A percentile compares a stretch with the other conserved stretches of the same genome.
These are phyloP conservation scores for Pandion haliaetus DNA, from an alignment of 2,113 vertebrate genomes.

Conservation along the genomic window DNA sequence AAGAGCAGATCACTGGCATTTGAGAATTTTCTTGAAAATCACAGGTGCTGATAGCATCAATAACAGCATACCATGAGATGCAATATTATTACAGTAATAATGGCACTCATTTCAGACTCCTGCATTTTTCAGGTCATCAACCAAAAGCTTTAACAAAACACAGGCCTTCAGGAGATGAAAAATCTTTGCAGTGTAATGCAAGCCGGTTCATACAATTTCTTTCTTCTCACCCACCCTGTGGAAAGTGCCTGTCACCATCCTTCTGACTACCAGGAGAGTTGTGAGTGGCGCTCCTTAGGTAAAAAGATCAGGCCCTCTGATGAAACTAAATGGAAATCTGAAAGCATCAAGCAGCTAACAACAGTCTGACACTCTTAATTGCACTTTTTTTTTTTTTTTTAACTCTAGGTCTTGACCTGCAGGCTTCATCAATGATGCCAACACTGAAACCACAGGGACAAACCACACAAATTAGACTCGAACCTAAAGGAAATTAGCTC, in stretches of 20 bases:
- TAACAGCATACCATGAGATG: neutral
- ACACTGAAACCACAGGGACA: neutral
- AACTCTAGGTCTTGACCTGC: neutral
- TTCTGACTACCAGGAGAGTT: neutral
- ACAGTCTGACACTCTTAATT: neutral
- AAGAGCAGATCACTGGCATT: neutral
- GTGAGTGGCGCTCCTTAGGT: neutral
- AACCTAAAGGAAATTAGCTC: neutral
- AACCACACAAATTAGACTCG: fast-evolving
- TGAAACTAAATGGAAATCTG: neutral
- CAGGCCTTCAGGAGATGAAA: conserved; percentile 7
- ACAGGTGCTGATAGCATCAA: neutral
- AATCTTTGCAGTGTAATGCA: neutral
- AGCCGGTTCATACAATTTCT: neutral
- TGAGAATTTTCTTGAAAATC: neutral
- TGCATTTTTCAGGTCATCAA: conserved; percentile 49
- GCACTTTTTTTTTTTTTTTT: neutral
- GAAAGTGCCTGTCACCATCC: neutral
- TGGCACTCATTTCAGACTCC: neutral
- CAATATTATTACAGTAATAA: conserved; percentile 30
- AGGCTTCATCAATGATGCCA: neutral
- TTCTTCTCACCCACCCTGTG: neutral
- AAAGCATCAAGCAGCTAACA: neutral
- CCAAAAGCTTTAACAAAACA: conserved; percentile 35
- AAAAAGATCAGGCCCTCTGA: neutral